These are phyloP conservation scores for Perdita meconis DNA, from an alignment of 2,888 invertebrate genomes.

Conservation along the genomic window DNA sequence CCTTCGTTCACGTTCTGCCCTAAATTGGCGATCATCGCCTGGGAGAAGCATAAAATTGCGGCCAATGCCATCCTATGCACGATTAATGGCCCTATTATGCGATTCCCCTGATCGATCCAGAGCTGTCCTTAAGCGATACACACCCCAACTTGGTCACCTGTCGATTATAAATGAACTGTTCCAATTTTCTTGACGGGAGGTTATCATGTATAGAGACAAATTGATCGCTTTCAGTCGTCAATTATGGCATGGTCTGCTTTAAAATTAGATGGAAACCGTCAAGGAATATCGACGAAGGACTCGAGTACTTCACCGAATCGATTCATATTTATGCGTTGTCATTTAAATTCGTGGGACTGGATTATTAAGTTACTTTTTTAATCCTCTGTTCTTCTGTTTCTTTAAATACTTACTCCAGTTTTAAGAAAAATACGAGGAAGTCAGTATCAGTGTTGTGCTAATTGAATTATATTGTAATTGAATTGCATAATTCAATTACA, in stretches of 20 bases:
- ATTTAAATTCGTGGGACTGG: too few species aligned
- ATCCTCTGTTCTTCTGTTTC: too few species aligned
- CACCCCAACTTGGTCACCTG: constrained; percentile 15
- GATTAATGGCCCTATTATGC: constrained; percentile 54
- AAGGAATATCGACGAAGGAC: not conserved
- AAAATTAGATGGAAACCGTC: not conserved
- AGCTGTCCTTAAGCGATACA: constrained; percentile 41
- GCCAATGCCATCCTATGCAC: constrained; percentile 73
- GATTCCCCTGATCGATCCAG: constrained; percentile 53
- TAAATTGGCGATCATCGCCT: constrained; percentile 65
- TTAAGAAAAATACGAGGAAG: too few species aligned
- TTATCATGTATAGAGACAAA: constrained; percentile 8
- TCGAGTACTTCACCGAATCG: not conserved
- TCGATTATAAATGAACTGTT: constrained; percentile 39
- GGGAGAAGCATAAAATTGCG: constrained; percentile 71
- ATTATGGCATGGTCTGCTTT: too few species aligned
- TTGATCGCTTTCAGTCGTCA: constrained; percentile 10
- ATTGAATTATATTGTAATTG: too few species aligned
- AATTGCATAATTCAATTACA: too few species aligned
- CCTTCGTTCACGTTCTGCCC: constrained; percentile 50
- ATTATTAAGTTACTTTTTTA: too few species aligned
- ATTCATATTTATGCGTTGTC: not conserved
- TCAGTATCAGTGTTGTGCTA: too few species aligned
- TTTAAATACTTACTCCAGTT: too few species aligned
- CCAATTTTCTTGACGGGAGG: constrained; percentile 23